Conservation (phyloP, 2,797 vertebrate species). For the Erethizon dorsatum region DNA sequence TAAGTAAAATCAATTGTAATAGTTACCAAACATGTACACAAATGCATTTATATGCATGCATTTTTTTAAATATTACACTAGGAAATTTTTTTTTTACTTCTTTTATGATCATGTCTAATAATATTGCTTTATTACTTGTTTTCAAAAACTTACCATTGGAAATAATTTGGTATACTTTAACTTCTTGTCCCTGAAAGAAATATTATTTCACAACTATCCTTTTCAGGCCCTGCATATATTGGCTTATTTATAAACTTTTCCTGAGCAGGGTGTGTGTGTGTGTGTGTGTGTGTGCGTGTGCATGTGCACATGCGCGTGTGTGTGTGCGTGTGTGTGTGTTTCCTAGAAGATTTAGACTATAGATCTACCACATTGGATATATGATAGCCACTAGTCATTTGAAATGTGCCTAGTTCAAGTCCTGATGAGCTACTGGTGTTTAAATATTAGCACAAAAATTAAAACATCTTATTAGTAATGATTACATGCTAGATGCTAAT, state of each 20-base stretch:
- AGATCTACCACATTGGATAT: slow-evolving; percentile 6
- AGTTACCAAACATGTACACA: not conserved
- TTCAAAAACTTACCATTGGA: slow-evolving; percentile 40
- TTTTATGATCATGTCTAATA: slow-evolving; percentile 6
- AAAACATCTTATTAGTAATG: slow-evolving; percentile 32
- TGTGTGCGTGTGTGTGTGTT: no score
- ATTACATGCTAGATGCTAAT: slow-evolving; percentile 14
- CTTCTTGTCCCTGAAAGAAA: not conserved
- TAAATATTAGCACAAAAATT: slow-evolving; percentile 8
- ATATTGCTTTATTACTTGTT: not conserved
- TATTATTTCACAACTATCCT: not conserved
- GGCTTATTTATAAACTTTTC: not conserved
- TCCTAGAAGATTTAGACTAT: not conserved
- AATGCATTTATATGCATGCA: not conserved
- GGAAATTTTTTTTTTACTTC: slow-evolving; percentile 49
- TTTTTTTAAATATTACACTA: not conserved
- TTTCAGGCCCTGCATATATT: not conserved
- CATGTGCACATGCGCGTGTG: not conserved
- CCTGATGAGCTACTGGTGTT: not conserved
- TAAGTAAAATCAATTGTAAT: slow-evolving; percentile 42
- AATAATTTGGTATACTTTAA: slow-evolving; percentile 20
- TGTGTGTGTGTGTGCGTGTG: not conserved
- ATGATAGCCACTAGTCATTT: not conserved
- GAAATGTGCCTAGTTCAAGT: not conserved
- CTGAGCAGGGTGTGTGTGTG: not conserved